Evolutionary conservation across 2,113 vertebrate species (phyloP).

Genomic region (Paedocypris sp.): DNA sequence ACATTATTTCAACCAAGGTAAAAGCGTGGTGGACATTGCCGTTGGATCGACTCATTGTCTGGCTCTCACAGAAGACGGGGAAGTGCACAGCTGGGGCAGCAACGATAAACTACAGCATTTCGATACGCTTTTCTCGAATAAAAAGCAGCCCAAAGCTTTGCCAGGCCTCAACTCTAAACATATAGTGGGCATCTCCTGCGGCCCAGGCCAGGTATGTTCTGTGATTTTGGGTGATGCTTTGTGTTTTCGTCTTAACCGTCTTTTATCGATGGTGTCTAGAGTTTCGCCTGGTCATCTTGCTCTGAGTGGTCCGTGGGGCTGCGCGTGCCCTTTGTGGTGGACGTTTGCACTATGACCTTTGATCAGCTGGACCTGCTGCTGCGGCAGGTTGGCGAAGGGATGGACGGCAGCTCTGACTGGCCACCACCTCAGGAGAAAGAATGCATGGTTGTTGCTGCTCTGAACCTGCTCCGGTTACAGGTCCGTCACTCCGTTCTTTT

Average conservation of each 20-base stretch:
- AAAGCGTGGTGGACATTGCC: constrained; percentile 90
- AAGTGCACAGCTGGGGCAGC: constrained; percentile 96
- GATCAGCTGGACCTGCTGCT: constrained; percentile 91
- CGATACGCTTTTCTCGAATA: constrained; percentile 87
- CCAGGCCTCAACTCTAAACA: constrained; percentile 88
- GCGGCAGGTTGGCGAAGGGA: constrained; percentile 88
- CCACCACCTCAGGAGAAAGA: constrained; percentile 94
- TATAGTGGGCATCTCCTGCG: constrained; percentile 89
- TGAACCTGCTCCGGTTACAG: constrained; percentile 90
- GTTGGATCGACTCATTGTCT: constrained; percentile 94
- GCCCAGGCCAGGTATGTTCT: constrained; percentile 79
- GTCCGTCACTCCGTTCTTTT: too few species aligned
- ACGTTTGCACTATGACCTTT: constrained; percentile 89
- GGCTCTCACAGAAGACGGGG: constrained; percentile 87
- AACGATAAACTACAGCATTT: constrained; percentile 98
- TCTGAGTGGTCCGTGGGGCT: constrained; percentile 95
- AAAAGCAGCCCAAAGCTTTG: constrained; percentile 83
- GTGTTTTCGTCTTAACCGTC: background rate
- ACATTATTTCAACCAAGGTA: constrained; percentile 61
- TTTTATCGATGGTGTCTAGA: constrained; percentile 37
- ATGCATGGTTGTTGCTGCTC: constrained; percentile 87
- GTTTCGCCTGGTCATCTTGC: constrained; percentile 93
- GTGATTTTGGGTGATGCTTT: background rate
- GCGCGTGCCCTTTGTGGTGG: constrained; percentile 91
- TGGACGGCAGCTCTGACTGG: constrained; percentile 95